Evolutionary conservation across 2,797 vertebrate species (phyloP).

Genomic region (Phylloscopus collybita): DNA sequence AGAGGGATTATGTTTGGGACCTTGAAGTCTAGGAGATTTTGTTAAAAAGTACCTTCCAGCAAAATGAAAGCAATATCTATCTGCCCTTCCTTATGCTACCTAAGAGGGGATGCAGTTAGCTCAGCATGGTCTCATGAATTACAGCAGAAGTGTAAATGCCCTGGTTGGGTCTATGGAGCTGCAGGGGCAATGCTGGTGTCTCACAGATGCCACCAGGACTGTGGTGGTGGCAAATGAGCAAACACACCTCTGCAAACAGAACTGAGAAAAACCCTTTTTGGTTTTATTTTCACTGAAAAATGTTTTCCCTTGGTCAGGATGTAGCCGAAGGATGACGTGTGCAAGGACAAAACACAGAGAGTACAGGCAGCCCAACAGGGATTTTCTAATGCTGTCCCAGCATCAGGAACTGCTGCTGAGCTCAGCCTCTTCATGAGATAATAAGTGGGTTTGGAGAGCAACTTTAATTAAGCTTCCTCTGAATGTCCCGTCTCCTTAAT

Average conservation of each 20-base stretch:
- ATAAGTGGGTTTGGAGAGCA: background rate
- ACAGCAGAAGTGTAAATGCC: background rate
- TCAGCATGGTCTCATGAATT: background rate
- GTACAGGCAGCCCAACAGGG: background rate
- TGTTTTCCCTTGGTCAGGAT: background rate
- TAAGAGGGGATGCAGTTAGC: background rate
- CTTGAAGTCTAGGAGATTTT: constrained; percentile 13
- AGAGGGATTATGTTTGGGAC: constrained; percentile 39
- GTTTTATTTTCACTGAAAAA: background rate
- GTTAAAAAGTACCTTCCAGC: background rate
- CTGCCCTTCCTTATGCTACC: background rate
- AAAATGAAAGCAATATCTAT: background rate
- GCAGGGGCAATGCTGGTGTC: background rate
- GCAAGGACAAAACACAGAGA: background rate
- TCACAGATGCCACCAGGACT: background rate
- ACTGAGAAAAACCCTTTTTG: background rate
- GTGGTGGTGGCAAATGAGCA: background rate
- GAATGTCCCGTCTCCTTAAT: background rate
- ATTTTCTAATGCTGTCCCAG: background rate
- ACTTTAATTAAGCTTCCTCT: constrained; percentile 48
- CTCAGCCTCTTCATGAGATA: background rate
- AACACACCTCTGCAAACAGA: background rate
- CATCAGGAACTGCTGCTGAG: background rate
- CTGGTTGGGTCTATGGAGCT: background rate
- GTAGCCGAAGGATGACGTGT: accelerated